Conservation (phyloP, 2,888 invertebrate species). For the Alcis repandata region DNA sequence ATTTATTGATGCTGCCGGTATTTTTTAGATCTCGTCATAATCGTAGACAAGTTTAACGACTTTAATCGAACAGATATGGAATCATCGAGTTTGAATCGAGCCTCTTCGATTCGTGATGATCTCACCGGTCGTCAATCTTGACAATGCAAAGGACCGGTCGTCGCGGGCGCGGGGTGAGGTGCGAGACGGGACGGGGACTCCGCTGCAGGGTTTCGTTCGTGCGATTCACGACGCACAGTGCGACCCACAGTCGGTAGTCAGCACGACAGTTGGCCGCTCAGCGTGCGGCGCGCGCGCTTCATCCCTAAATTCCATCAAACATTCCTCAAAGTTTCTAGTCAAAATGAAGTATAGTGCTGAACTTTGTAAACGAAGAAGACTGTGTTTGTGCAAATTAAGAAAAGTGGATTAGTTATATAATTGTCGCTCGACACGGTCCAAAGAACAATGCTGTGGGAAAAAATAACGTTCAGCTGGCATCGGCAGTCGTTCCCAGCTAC, state of each 20-base stretch:
- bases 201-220: constrained; percentile 77
- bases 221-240: constrained; percentile 75
- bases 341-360: constrained; percentile 70
- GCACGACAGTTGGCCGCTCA: constrained; percentile 79
- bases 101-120: constrained; percentile 78
- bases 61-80: constrained; percentile 51
- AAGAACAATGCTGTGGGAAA: constrained; percentile 87
- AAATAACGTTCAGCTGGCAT: constrained; percentile 87
- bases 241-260: constrained; percentile 68
- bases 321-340: constrained; percentile 73
- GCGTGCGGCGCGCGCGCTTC: constrained; percentile 82
- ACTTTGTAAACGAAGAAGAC: constrained; percentile 47
- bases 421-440: constrained; percentile 81
- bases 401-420: constrained; percentile 66
- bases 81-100: constrained; percentile 68
- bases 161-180: constrained; percentile 61
- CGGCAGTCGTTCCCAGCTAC: constrained; percentile 85
- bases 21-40: constrained; percentile 11
- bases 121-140: constrained; percentile 84
- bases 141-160: constrained; percentile 85
- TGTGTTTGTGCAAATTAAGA: constrained; percentile 65
- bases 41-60: constrained; percentile 28
- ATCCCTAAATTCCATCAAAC: constrained; percentile 59
- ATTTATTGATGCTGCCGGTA: background rate
- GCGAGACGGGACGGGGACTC: constrained; percentile 69